A percentile compares a stretch with the other conserved stretches of the same genome.
phyloP scores from a whole-genome alignment of 2,797 vertebrate genomes.

The Mormyrus proboscirostris region DNA sequence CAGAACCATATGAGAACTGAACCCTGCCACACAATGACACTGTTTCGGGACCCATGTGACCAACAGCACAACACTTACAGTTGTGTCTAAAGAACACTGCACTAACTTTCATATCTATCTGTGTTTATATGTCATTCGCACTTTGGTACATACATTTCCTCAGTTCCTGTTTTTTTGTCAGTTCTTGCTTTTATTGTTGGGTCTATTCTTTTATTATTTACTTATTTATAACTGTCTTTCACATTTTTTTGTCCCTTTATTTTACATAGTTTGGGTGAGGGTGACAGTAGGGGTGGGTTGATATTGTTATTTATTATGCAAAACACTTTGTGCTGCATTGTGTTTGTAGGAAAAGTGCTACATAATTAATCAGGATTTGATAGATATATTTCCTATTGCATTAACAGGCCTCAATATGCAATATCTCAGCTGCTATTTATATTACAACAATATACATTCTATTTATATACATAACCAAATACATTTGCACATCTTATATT shows the following conservation, averaged over 20 bases:
- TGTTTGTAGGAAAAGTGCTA: not conserved
- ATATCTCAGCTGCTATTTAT: not conserved
- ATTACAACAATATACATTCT: not conserved
- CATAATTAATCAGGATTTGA: not conserved
- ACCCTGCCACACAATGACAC: not conserved
- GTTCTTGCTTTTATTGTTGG: not conserved
- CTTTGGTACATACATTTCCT: not conserved
- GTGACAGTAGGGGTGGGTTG: not conserved
- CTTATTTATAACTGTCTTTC: not conserved
- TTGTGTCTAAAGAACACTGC: not conserved
- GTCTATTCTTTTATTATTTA: not conserved
- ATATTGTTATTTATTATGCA: not conserved
- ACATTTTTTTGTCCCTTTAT: not conserved
- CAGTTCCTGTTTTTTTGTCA: not conserved
- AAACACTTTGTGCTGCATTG: not conserved
- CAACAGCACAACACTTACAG: not conserved
- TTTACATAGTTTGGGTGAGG: not conserved
- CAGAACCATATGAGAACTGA: not conserved
- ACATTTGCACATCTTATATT: not conserved
- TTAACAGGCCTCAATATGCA: not conserved
- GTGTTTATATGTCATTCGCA: not conserved
- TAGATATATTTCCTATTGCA: not conserved
- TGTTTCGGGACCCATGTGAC: not conserved
- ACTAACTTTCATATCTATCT: not conserved
- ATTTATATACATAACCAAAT: not conserved